These are phyloP conservation scores for Catharus bicknelli DNA, from an alignment of 2,113 vertebrate genomes.

Conservation along the genomic window DNA sequence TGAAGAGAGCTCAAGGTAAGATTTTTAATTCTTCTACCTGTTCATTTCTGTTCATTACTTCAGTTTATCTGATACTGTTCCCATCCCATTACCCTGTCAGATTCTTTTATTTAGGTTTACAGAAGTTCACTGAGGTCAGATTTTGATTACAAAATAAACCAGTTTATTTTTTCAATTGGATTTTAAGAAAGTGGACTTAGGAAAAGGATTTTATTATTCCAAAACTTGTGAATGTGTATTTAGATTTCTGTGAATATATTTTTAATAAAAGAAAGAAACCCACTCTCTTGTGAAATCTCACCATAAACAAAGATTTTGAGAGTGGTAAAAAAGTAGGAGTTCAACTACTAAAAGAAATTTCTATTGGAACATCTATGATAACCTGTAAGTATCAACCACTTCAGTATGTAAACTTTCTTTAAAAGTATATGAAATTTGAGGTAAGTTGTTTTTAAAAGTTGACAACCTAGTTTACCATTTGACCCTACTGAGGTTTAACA, in stretches of 20 bases:
- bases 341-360: conserved; percentile 67
- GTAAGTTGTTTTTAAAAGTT: conserved; percentile 76
- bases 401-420: conserved; percentile 76
- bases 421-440: conserved; percentile 79
- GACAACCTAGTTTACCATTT: conserved; percentile 42
- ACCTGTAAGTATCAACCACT: conserved; percentile 79
- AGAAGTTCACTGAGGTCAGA: conserved; percentile 44
- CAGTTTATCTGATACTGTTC: conserved; percentile 50
- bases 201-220: not conserved
- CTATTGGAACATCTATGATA: conserved; percentile 79
- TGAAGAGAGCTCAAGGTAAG: conserved; percentile 96
- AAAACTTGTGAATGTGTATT: not conserved
- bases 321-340: conserved; percentile 48
- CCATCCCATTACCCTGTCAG: conserved; percentile 59
- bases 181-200: conserved; percentile 36
- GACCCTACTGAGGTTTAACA: conserved; percentile 14
- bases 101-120: conserved; percentile 39
- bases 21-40: conserved; percentile 71
- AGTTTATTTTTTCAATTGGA: conserved; percentile 47
- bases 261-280: not conserved
- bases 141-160: conserved; percentile 36
- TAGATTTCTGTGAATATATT: not conserved
- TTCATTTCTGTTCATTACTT: conserved; percentile 72
- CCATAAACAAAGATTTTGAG: conserved; percentile 14
- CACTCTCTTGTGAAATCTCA: conserved; percentile 37